Percentiles rank a stretch among this genome's conserved stretches.
Evolutionary conservation across 2,113 vertebrate genomes (phyloP).

Genomic region (Rhipidura dahli): DNA sequence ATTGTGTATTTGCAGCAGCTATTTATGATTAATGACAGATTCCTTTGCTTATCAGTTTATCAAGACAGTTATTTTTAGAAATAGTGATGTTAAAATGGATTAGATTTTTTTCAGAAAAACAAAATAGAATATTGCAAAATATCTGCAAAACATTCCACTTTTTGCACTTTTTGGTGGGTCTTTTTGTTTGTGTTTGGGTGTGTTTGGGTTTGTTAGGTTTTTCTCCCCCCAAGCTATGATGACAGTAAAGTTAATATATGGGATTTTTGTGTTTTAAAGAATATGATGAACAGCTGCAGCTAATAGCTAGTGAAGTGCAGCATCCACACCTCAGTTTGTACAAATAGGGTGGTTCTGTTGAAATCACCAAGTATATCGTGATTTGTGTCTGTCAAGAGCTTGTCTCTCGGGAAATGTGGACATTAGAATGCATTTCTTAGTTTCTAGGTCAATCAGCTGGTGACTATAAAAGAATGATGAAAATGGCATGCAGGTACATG

Average conservation of each 20-base stretch:
- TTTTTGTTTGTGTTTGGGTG: neutral
- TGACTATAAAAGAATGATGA: neutral
- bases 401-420: neutral
- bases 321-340: neutral
- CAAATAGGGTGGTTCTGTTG: rapidly evolving
- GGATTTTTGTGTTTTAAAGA: neutral
- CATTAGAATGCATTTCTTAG: neutral
- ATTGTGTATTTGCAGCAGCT: neutral
- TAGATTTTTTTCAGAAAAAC: neutral
- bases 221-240: neutral
- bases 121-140: neutral
- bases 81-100: neutral
- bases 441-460: neutral
- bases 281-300: neutral
- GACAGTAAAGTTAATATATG: neutral
- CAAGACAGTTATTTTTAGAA: neutral
- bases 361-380: neutral
- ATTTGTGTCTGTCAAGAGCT: neutral
- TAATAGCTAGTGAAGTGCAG: neutral
- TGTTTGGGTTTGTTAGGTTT: neutral
- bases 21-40: neutral
- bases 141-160: neutral
- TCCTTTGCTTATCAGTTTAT: neutral
- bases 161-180: neutral
- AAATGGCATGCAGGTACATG: rapidly evolving